Conservation (phyloP, 2,113 vertebrate species). For the Menidia beryllina region DNA sequence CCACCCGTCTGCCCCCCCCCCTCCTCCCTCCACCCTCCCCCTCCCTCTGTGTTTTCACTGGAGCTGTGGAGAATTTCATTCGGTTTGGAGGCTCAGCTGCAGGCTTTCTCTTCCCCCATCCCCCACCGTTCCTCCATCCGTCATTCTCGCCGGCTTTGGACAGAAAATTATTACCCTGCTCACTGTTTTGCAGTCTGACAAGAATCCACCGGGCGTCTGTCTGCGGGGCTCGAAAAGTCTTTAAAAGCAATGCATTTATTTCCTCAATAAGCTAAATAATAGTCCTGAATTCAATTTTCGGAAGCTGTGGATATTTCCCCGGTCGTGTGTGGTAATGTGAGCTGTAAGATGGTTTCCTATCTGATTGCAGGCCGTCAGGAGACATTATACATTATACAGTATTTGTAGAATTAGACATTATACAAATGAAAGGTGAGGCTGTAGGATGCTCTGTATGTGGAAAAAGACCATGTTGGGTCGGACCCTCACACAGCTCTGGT, state of each 20-base stretch:
- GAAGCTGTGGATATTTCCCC: neutral
- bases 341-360: slow-evolving; percentile 11
- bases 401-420: too few relatives aligned
- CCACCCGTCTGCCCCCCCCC: slow-evolving; percentile 44
- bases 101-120: slow-evolving; percentile 51
- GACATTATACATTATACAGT: slow-evolving; percentile 11
- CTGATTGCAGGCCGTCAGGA: slow-evolving; percentile 1
- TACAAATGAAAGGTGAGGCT: slow-evolving; percentile 15
- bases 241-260: slow-evolving; percentile 4
- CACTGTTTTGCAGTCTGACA: slow-evolving; percentile 44
- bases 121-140: slow-evolving; percentile 57
- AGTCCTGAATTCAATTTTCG: neutral
- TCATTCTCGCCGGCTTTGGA: slow-evolving; percentile 62
- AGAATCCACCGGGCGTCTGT: slow-evolving; percentile 31
- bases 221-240: slow-evolving; percentile 12
- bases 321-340: neutral
- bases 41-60: slow-evolving; percentile 57
- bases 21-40: slow-evolving; percentile 33
- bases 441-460: slow-evolving; percentile 4
- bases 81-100: slow-evolving; percentile 71
- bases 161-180: slow-evolving; percentile 60
- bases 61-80: slow-evolving; percentile 76
- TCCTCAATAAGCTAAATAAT: neutral
- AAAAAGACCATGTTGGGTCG: neutral
- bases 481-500: too few relatives aligned